Evolutionary conservation across 2,888 invertebrate genomes (phyloP).

Genomic region (Dexiosoma caninum): DNA sequence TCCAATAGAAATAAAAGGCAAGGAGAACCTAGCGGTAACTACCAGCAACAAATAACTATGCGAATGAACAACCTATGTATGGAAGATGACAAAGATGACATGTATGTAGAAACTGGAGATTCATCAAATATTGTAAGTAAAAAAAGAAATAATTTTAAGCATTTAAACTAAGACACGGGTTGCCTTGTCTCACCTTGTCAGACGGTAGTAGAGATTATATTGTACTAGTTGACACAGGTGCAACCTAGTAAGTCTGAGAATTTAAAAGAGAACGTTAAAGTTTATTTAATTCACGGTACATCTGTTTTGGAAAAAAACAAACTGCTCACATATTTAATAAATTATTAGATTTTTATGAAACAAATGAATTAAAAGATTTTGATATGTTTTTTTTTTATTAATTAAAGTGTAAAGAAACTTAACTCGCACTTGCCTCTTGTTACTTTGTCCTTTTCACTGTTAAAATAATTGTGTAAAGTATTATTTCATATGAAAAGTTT

Average conservation of each 20-base stretch:
- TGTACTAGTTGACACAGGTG: constrained; percentile 2
- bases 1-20: background rate
- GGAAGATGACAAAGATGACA: background rate
- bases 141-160: background rate
- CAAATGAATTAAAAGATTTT: constrained; percentile 8
- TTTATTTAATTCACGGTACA: background rate
- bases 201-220: background rate
- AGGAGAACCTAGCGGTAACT: background rate
- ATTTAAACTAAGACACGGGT: background rate
- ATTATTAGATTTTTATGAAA: too few species aligned
- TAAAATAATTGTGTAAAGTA: too few species aligned
- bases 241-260: background rate
- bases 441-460: too few species aligned
- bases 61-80: background rate
- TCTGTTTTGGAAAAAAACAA: background rate
- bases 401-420: too few species aligned
- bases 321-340: constrained; percentile 2
- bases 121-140: background rate
- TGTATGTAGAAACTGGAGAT: background rate
- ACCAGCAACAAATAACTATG: background rate
- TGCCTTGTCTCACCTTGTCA: background rate
- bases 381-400: background rate
- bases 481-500: too few species aligned
- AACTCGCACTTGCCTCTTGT: too few species aligned
- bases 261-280: background rate